These are phyloP conservation scores for Xestobium rufovillosum DNA, from an alignment of 2,888 invertebrate genomes.

Conservation along the genomic window DNA sequence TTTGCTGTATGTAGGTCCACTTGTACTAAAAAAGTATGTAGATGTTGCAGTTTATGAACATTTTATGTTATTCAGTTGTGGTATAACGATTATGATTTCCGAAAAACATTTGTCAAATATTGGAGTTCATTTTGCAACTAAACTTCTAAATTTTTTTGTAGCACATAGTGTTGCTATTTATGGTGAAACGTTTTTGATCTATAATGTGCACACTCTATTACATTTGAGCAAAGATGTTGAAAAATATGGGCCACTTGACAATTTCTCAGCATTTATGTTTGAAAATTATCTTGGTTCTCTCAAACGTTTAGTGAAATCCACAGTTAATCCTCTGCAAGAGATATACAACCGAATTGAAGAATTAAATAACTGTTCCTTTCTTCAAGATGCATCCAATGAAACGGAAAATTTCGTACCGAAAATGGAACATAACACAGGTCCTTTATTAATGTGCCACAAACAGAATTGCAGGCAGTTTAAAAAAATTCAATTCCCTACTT, in stretches of 20 bases:
- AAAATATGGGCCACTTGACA: constrained; percentile 13
- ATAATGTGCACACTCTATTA: constrained; percentile 16
- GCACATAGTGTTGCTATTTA: constrained; percentile 14
- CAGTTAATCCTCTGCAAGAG: constrained; percentile 14
- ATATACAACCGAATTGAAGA: constrained; percentile 5
- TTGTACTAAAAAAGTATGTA: constrained; percentile 17
- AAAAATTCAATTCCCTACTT: too few relatives aligned
- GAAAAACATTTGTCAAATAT: too few relatives aligned
- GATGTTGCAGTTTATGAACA: constrained; percentile 14
- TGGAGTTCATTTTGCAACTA: too few relatives aligned
- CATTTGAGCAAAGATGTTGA: constrained; percentile 18
- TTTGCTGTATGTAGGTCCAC: constrained; percentile 24
- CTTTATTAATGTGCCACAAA: too few relatives aligned
- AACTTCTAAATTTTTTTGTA: constrained; percentile 16
- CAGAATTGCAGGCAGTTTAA: too few relatives aligned
- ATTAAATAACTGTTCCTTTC: too few relatives aligned
- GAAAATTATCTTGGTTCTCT: constrained; percentile 18
- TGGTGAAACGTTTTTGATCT: constrained; percentile 15
- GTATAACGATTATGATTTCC: too few relatives aligned
- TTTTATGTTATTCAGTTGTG: too few relatives aligned
- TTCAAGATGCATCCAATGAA: too few relatives aligned
- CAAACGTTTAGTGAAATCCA: constrained; percentile 11
- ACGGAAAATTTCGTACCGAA: too few relatives aligned
- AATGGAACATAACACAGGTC: too few relatives aligned
- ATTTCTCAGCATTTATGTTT: constrained; percentile 17